phyloP scores from a whole-genome alignment of 2,888 invertebrate genomes.

The Cantharis flavilabris region DNA sequence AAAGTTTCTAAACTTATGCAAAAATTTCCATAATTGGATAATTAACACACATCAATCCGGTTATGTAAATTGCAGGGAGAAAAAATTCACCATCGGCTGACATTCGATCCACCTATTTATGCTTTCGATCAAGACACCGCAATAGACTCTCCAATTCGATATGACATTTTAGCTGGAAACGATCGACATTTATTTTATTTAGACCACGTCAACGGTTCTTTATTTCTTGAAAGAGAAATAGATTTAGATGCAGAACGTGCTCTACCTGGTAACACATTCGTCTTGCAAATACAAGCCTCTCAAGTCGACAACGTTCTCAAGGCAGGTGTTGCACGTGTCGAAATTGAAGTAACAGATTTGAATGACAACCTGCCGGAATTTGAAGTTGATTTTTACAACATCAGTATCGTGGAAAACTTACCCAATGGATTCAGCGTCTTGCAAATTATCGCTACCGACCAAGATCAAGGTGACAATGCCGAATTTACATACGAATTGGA shows the following conservation, averaged over 20 bases:
- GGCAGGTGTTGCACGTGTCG: constrained; percentile 73
- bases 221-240: constrained; percentile 79
- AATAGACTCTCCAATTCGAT: constrained; percentile 73
- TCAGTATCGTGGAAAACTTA: constrained; percentile 89
- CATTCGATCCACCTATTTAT: constrained; percentile 72
- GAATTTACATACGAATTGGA: constrained; percentile 80
- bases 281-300: constrained; percentile 76
- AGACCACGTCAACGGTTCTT: constrained; percentile 72
- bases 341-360: constrained; percentile 74
- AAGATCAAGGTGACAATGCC: constrained; percentile 84
- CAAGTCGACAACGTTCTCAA: constrained; percentile 80
- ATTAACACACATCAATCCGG: background rate
- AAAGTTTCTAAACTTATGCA: background rate
- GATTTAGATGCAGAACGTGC: constrained; percentile 76
- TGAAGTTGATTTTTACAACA: constrained; percentile 87
- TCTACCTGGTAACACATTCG: constrained; percentile 78
- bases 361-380: constrained; percentile 88
- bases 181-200: constrained; percentile 77
- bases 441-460: constrained; percentile 75
- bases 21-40: background rate
- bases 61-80: constrained; percentile 61
- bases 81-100: constrained; percentile 70
- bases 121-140: constrained; percentile 82
- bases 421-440: constrained; percentile 79
- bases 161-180: constrained; percentile 81